Conservation (phyloP, 2,113 vertebrate species). For the Panthera leo region DNA sequence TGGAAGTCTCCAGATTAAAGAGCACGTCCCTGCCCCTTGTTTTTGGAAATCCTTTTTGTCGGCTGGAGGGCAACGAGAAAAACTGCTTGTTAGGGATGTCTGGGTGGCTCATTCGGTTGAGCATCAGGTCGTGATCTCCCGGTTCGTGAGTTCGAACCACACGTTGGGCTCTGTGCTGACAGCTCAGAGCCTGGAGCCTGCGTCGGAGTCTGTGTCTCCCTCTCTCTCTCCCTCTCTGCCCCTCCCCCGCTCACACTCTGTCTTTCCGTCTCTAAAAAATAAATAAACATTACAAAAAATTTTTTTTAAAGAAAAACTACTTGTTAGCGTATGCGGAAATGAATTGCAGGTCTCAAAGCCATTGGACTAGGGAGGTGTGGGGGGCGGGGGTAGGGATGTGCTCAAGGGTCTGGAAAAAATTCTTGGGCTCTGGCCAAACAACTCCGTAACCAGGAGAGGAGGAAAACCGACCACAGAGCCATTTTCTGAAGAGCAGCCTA, state of each 20-base stretch:
- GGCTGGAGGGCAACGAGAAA: not conserved
- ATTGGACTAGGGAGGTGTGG: rapidly evolving
- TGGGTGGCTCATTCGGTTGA: too few species aligned
- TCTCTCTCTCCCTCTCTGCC: too few species aligned
- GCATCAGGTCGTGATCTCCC: too few species aligned
- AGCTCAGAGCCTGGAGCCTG: too few species aligned
- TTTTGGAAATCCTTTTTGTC: not conserved
- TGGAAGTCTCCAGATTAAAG: not conserved
- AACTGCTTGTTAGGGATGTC: not conserved
- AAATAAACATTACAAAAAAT: too few species aligned
- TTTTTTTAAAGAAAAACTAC: not conserved
- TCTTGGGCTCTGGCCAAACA: not conserved
- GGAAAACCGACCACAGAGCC: not conserved
- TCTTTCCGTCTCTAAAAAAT: too few species aligned
- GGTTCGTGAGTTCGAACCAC: too few species aligned
- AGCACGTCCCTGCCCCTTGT: not conserved
- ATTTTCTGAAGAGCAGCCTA: not conserved
- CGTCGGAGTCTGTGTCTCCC: too few species aligned
- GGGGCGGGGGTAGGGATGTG: rapidly evolving
- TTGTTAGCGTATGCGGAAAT: not conserved
- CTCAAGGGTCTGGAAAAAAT: not conserved
- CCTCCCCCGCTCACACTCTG: too few species aligned
- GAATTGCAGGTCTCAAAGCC: not conserved
- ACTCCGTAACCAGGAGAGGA: not conserved
- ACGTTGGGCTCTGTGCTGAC: too few species aligned